Percentiles rank a stretch among this genome's conserved stretches.
These are phyloP conservation scores for Phrynosoma platyrhinos DNA, from an alignment of 2,113 vertebrate species.

Conservation along the genomic window DNA sequence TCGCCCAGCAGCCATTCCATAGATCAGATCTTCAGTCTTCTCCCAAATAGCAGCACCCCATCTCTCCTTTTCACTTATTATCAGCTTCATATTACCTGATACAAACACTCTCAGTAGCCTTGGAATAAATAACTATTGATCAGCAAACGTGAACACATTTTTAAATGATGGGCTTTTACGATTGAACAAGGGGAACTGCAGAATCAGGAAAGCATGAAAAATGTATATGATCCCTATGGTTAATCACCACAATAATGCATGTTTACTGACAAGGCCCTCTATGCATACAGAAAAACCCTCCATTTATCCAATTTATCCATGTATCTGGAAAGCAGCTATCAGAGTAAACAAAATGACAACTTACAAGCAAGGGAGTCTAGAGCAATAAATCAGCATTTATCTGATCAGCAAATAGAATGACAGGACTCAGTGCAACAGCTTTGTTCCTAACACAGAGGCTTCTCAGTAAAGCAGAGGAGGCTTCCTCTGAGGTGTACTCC, in stretches of 20 bases:
- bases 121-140: constrained; percentile 41
- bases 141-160: rapidly evolving
- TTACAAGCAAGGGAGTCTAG: constrained; percentile 42
- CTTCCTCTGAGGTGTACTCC: background rate
- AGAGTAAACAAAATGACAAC: constrained; percentile 39
- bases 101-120: rapidly evolving
- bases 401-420: constrained; percentile 38
- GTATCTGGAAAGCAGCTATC: constrained; percentile 62
- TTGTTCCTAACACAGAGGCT: constrained; percentile 22
- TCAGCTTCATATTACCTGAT: rapidly evolving
- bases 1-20: background rate
- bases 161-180: constrained; percentile 49
- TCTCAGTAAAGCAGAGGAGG: constrained; percentile 29
- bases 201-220: constrained; percentile 57
- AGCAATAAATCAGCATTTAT: constrained; percentile 51
- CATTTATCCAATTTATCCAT: constrained; percentile 62
- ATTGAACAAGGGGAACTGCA: constrained; percentile 40
- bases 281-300: constrained; percentile 8
- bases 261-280: constrained; percentile 63
- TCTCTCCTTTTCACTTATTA: background rate
- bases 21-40: background rate
- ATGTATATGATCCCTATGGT: constrained; percentile 45
- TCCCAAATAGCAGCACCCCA: rapidly evolving
- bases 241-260: constrained; percentile 68
- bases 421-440: background rate